These are phyloP conservation scores for Dasypogon diadema DNA, from an alignment of 2,888 invertebrate genomes.

Conservation along the genomic window DNA sequence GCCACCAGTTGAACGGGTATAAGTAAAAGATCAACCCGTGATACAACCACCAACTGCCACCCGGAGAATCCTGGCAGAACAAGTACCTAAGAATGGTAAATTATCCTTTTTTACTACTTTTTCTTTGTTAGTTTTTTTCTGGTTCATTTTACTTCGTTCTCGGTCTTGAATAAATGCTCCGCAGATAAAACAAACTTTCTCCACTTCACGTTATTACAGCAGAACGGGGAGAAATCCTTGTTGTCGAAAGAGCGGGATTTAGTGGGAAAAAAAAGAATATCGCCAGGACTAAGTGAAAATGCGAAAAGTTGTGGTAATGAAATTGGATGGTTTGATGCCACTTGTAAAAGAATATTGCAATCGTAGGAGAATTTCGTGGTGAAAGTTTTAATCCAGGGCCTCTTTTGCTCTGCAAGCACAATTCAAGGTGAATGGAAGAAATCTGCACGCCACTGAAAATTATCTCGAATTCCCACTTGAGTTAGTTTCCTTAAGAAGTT, in stretches of 20 bases:
- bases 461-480: not conserved
- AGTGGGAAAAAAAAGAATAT: conserved; percentile 1
- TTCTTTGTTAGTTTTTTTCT: conserved; percentile 38
- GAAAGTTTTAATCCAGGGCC: not conserved
- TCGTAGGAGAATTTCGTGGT: not conserved
- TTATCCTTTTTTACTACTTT: conserved; percentile 31
- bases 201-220: not conserved
- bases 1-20: not conserved
- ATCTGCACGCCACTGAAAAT: not conserved
- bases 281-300: conserved; percentile 39
- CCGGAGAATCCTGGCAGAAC: not conserved
- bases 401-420: not conserved
- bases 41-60: conserved; percentile 25
- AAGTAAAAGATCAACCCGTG: conserved; percentile 16
- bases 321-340: conserved; percentile 33
- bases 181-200: conserved; percentile 39
- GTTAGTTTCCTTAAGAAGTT: not conserved
- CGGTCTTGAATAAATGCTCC: conserved; percentile 12
- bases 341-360: conserved; percentile 40
- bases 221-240: not conserved
- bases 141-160: conserved; percentile 28
- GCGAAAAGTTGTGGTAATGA: conserved; percentile 40
- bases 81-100: conserved; percentile 25
- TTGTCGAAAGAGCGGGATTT: not conserved
- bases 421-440: not conserved